Conservation (phyloP, 2,888 invertebrate genomes). For the Scaptomyza reducta region DNA sequence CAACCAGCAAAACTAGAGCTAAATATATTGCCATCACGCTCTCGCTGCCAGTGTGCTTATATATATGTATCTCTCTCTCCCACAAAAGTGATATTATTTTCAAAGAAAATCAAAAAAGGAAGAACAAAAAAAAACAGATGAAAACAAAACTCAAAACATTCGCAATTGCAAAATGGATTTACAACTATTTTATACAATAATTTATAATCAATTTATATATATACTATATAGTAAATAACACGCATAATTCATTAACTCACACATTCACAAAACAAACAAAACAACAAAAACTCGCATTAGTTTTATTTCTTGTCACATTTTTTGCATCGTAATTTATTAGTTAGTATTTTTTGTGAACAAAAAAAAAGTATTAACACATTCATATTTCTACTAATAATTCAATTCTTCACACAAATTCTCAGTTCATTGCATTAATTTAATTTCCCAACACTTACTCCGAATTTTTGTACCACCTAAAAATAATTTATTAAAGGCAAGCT, state of each 20-base stretch:
- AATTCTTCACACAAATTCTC: conserved; percentile 24
- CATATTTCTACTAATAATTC: conserved; percentile 26
- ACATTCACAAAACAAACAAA: conserved; percentile 44
- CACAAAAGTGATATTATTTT: conserved; percentile 74
- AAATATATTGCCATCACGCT: background rate
- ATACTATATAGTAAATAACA: conserved; percentile 36
- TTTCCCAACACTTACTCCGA: background rate
- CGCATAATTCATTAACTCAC: conserved; percentile 27
- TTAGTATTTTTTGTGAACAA: no score
- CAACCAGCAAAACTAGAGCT: conserved; percentile 10
- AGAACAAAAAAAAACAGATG: no score
- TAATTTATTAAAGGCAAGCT: conserved; percentile 25
- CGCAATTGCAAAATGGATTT: conserved; percentile 44
- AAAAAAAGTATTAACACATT: conserved; percentile 48
- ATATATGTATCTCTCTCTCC: conserved; percentile 8
- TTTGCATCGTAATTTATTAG: conserved; percentile 40
- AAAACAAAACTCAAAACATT: conserved; percentile 63
- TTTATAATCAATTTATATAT: conserved; percentile 50
- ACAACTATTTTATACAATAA: conserved; percentile 58
- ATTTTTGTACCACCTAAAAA: conserved; percentile 5
- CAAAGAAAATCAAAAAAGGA: conserved; percentile 61
- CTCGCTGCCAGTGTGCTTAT: conserved; percentile 25
- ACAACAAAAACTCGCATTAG: conserved; percentile 57
- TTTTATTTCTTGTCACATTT: conserved; percentile 29
- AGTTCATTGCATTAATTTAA: conserved; percentile 6